A percentile compares a stretch with the other conserved stretches of the same genome.
These are phyloP conservation scores for Nesometra sesokonis DNA, from an alignment of 35 echinoderm and acorn worm species.

Conservation along the genomic window DNA sequence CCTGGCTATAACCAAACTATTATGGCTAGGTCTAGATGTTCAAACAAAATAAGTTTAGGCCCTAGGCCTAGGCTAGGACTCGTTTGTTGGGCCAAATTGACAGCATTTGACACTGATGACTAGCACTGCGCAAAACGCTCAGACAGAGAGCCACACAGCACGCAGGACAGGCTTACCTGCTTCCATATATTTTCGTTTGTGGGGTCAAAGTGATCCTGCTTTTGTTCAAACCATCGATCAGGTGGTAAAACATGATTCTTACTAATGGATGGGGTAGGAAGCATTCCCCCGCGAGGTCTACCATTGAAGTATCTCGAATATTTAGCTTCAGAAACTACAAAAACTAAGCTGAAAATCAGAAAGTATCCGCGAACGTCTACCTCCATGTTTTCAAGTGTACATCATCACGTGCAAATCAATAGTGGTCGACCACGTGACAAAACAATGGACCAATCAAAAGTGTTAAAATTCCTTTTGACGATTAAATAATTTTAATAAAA, in stretches of 20 bases:
- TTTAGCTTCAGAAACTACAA: background rate
- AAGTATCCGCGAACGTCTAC: background rate
- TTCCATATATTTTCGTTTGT: constrained; percentile 65
- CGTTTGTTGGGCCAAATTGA: too few species aligned
- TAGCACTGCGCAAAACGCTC: too few species aligned
- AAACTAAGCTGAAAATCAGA: constrained; percentile 8
- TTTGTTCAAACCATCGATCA: constrained; percentile 72
- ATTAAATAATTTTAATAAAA: too few species aligned
- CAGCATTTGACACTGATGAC: too few species aligned
- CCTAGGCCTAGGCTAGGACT: too few species aligned
- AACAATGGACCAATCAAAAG: background rate
- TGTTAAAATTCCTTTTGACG: too few species aligned
- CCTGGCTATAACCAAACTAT: too few species aligned
- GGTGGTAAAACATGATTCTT: constrained; percentile 1
- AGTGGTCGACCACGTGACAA: background rate
- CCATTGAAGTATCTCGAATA: constrained; percentile 28
- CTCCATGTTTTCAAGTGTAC: background rate
- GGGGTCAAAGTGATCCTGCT: constrained; percentile 80
- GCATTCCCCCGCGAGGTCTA: constrained; percentile 38
- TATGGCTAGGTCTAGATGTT: background rate
- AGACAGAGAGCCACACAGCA: background rate
- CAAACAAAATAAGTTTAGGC: background rate
- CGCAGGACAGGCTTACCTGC: too few species aligned
- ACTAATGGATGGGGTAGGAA: constrained; percentile 7
- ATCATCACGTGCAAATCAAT: background rate